phyloP scores from a whole-genome alignment of 2,797 vertebrate genomes.

The Streptopelia turtur region DNA sequence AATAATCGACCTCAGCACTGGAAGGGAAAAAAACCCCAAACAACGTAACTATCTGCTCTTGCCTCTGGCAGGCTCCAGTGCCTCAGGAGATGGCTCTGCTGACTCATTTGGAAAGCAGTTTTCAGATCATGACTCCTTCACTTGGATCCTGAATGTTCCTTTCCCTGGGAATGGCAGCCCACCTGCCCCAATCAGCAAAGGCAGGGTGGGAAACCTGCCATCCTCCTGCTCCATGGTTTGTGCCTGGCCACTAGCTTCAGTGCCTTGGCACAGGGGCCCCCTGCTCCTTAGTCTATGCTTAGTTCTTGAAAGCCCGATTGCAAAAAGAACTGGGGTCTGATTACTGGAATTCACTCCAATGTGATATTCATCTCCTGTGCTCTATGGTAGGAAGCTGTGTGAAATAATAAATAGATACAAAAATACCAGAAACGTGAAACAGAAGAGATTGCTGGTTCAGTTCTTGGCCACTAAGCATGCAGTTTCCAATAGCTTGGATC shows the following conservation, averaged over 20 bases:
- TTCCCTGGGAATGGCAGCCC: not conserved
- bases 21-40: not conserved
- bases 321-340: not conserved
- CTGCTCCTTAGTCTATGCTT: not conserved
- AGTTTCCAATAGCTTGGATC: not conserved
- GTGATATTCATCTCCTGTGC: not conserved
- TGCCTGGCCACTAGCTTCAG: not conserved
- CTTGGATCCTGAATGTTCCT: not conserved
- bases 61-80: constrained; percentile 4
- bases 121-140: constrained; percentile 2
- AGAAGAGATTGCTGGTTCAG: not conserved
- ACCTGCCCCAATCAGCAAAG: not conserved
- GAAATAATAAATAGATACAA: not conserved
- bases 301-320: not conserved
- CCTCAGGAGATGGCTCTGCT: constrained; percentile 33
- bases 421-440: not conserved
- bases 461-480: not conserved
- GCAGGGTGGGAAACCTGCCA: not conserved
- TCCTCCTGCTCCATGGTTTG: not conserved
- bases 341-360: not conserved
- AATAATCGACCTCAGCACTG: constrained; percentile 25
- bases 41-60: constrained; percentile 20
- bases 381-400: not conserved
- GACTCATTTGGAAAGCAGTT: constrained; percentile 47
- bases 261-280: not conserved